A percentile compares a stretch with the other conserved stretches of the same genome.
These are phyloP conservation scores for Diplodus puntazzo DNA, from an alignment of 2,797 vertebrate genomes.

Conservation along the genomic window DNA sequence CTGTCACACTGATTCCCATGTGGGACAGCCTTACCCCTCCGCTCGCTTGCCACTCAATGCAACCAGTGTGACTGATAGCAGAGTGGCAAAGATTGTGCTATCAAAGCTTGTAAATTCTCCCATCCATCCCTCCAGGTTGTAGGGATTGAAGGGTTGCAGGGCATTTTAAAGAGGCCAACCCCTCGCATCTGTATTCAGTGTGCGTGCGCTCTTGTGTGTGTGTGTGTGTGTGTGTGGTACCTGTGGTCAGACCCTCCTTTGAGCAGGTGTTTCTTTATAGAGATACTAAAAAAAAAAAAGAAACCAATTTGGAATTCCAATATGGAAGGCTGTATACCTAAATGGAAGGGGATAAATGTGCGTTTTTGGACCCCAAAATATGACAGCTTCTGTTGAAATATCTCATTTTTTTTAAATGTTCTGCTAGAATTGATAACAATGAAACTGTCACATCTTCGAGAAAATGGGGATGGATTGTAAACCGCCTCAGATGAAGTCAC, in stretches of 20 bases:
- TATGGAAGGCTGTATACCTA: background rate
- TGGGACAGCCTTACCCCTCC: conserved; percentile 35
- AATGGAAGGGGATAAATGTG: background rate
- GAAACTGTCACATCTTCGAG: too few relatives aligned
- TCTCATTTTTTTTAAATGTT: background rate
- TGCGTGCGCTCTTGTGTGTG: background rate
- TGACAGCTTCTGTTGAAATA: background rate
- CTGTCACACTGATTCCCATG: conserved; percentile 52
- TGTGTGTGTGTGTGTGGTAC: conserved; percentile 32
- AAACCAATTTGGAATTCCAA: conserved; percentile 32
- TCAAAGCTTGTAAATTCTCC: conserved; percentile 52
- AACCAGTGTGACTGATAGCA: conserved; percentile 40
- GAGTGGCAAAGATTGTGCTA: conserved; percentile 34
- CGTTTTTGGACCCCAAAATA: background rate
- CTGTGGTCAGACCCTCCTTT: conserved; percentile 40
- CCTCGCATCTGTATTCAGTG: conserved; percentile 62
- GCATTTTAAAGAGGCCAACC: conserved; percentile 47
- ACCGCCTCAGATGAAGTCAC: background rate
- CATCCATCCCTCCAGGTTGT: conserved; percentile 18
- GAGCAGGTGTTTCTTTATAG: conserved; percentile 60
- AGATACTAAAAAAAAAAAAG: conserved; percentile 16
- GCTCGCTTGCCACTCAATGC: conserved; percentile 35
- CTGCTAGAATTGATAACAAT: background rate
- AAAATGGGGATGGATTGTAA: background rate
- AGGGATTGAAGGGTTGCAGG: conserved; percentile 39